A percentile compares a stretch with the other conserved stretches of the same genome.
phyloP scores from a whole-genome alignment of 2,797 vertebrate genomes.

The Octomys mimax region DNA sequence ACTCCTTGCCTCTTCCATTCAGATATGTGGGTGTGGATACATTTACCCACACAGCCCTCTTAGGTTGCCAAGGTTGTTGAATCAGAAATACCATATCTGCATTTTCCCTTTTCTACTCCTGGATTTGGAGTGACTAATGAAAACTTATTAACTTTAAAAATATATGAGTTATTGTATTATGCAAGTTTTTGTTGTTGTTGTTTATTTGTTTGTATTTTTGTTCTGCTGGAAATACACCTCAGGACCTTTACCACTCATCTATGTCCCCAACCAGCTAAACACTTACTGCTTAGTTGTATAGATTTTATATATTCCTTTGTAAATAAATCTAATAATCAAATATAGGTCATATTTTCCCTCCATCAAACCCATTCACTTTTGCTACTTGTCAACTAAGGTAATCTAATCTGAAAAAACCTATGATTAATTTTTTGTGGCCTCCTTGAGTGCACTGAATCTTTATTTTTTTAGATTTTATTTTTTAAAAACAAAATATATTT shows the following conservation, averaged over 20 bases:
- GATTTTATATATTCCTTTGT: background rate
- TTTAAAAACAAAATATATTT: too few relatives aligned
- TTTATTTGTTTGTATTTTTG: background rate
- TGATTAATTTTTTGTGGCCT: background rate
- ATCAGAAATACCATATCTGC: background rate
- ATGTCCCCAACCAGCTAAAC: background rate
- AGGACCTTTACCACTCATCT: background rate
- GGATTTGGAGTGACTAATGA: background rate
- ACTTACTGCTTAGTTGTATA: background rate
- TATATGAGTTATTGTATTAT: background rate
- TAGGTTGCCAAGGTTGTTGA: background rate
- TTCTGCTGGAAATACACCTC: background rate
- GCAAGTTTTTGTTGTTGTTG: background rate
- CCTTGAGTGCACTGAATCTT: background rate
- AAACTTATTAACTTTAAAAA: conserved; percentile 11
- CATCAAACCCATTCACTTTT: background rate
- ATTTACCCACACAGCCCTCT: background rate
- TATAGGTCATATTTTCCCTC: background rate
- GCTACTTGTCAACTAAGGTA: background rate
- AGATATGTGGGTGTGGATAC: fast-evolving
- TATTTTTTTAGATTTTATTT: too few relatives aligned
- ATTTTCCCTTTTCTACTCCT: background rate
- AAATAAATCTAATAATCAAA: background rate
- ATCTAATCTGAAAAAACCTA: background rate
- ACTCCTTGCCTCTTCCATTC: background rate